Evolutionary conservation across 53 echinoderm and acorn worm species (phyloP), one percentile per base, ranked within the genome.

Genomic region (Echinometra lucunter): DNA sequence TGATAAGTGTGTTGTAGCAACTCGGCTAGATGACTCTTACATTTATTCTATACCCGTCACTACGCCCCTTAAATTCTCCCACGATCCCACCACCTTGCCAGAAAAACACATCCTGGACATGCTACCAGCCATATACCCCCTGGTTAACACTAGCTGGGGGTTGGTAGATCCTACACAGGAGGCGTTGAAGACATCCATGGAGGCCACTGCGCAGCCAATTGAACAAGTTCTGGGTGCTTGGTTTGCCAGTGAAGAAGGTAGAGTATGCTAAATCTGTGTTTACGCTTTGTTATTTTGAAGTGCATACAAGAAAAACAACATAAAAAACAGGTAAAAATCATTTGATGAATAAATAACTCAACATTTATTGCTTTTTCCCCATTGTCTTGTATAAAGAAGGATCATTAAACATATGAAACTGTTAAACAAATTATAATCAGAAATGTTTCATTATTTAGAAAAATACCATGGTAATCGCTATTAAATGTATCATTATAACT

Each of bases 231-330:
- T 98, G 25, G 74, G 90, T 18, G 91, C 69, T 1, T 98, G 98
- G 98, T 82, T 97, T 57, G 47, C 88, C 15, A 96, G 97, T 75
- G 92, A 91, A 58, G 97, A 98, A 97, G 98, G 98, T 97, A 96
- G n/a, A 3, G 83, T 82, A 23, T 15, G 30, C 53, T 4, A 9
- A n/a, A 53, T 53, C 53, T 49, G 49, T 17, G 88, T 21, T 3
- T 88, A 4, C 44, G 44, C 27, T 45, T 8, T 82, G 44, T 6
- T 81, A 82, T 21, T n/a, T 34, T 69, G 5, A 67, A 69, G 15
- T 63, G 23, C 7, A 27, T 63, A 25, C 6, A 63, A 63, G 19
- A 21, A 21, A 63, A 27, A 63, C 21, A 0, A 13, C 53, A 53
- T 53, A n/a, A n/a, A n/a, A n/a, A n/a, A n/a, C n/a, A n/a, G n/a